Evolutionary conservation across 2,888 invertebrate species (phyloP), one percentile per base, ranked within the genome.

Genomic region (Leuctra nigra): DNA sequence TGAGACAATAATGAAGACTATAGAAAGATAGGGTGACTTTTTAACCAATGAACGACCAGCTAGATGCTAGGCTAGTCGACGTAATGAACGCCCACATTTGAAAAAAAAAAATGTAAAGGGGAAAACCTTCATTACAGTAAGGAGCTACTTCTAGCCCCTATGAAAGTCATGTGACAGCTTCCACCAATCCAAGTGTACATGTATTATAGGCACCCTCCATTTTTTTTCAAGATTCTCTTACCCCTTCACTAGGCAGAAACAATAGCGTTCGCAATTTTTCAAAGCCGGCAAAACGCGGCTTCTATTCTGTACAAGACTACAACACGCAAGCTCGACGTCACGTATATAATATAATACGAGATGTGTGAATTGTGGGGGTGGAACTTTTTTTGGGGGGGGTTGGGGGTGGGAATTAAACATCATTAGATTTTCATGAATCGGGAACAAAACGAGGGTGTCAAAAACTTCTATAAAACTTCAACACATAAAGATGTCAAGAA

Each of bases 81-180:
- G n/a, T 56, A 47, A 53, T 22, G 53, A 53, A 50, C 35, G 44
- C 36, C 55, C 36, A 23, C 58, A 55, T 55, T 55, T 44, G 53
- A 55, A 53, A 55, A 36, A 44, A 54, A 58, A n/a, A n/a, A n/a
- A n/a, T n/a, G n/a, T n/a, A n/a, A 56, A 54, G 52, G 55, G 57
- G 59, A 53, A 47, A 57, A 55, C 57, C 52, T 55, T 59, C 57
- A 57, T 59, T 59, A 57, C 55, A 59, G 55, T 59, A 55, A 59
- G 53, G 57, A 54, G 56, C 57, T 59, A 59, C 59, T 59, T 59
- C 53, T 54, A 22, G 48, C 54, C 54, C 59, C 18, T n/a, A n/a
- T n/a, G n/a, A n/a, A 35, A 36, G 53, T 55, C 57, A 57, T 55
- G 66, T 66, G 60, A 69, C 66, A 6, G 67, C 55, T 71, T 67